Evolutionary conservation across 2,113 vertebrate genomes (phyloP).

Genomic region (Anthoscopus minutus): DNA sequence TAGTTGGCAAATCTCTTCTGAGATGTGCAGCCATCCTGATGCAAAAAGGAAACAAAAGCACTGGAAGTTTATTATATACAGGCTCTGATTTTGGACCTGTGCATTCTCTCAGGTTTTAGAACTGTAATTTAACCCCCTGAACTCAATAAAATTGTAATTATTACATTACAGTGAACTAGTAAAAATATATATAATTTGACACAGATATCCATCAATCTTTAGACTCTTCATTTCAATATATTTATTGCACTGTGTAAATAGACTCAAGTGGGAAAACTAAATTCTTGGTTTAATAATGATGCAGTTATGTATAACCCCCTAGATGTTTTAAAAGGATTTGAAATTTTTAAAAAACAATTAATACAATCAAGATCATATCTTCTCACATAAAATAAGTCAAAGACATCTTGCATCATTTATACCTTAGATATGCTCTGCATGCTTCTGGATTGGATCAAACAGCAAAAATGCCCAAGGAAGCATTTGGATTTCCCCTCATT

Average conservation of each 20-base stretch:
- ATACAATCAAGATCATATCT: background rate
- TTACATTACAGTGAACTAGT: background rate
- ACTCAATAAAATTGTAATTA: background rate
- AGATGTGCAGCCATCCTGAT: background rate
- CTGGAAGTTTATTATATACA: background rate
- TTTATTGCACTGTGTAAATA: background rate
- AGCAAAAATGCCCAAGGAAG: background rate
- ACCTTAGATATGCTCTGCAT: background rate
- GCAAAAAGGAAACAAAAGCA: background rate
- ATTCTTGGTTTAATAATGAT: background rate
- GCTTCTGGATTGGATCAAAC: background rate
- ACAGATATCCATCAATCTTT: background rate
- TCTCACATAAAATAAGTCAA: background rate
- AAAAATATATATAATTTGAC: background rate
- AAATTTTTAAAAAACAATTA: background rate
- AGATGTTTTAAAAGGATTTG: background rate
- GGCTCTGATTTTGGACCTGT: background rate
- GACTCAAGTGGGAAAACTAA: background rate
- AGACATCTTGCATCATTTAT: background rate
- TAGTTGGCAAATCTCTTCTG: background rate
- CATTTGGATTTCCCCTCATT: background rate
- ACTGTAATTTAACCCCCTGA: background rate
- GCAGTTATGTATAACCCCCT: background rate
- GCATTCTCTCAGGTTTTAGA: background rate
- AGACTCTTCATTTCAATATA: background rate